Evolutionary conservation across 2,888 invertebrate species (phyloP).

Genomic region (Sphaerophoria taeniata): DNA sequence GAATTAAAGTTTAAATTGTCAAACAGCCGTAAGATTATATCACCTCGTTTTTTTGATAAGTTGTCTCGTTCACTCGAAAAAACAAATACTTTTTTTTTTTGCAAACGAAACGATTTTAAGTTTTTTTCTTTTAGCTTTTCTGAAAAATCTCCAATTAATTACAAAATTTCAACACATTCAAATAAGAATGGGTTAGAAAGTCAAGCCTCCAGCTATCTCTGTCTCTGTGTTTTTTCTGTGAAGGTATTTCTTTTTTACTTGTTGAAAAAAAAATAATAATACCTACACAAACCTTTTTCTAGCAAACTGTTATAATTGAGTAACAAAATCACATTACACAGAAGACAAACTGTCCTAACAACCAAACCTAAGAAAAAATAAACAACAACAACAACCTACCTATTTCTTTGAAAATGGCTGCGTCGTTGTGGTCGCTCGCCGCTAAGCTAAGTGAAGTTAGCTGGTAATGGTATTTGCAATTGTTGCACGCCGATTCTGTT

Average conservation of each 20-base stretch:
- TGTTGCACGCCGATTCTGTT: conserved; percentile 59
- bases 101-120: conserved; percentile 37
- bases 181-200: conserved; percentile 69
- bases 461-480: conserved; percentile 50
- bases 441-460: conserved; percentile 6
- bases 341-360: conserved; percentile 59
- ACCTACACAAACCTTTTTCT: conserved; percentile 22
- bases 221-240: conserved; percentile 47
- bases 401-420: conserved; percentile 36
- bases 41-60: not conserved
- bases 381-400: conserved; percentile 1
- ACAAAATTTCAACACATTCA: conserved; percentile 50
- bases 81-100: conserved; percentile 7
- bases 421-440: conserved; percentile 53
- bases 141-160: conserved; percentile 29
- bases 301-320: conserved; percentile 55
- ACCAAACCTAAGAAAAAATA: conserved; percentile 55
- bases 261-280: conserved; percentile 25
- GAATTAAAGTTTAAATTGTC: conserved; percentile 14
- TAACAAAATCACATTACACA: not conserved
- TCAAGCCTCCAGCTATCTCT: conserved; percentile 51
- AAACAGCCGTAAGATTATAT: conserved; percentile 7
- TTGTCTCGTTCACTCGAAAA: not conserved
- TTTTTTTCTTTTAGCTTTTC: conserved; percentile 41
- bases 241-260: conserved; percentile 24